Evolutionary conservation across 2,888 invertebrate genomes (phyloP).

Genomic region (Leptarthrus brevirostris): DNA sequence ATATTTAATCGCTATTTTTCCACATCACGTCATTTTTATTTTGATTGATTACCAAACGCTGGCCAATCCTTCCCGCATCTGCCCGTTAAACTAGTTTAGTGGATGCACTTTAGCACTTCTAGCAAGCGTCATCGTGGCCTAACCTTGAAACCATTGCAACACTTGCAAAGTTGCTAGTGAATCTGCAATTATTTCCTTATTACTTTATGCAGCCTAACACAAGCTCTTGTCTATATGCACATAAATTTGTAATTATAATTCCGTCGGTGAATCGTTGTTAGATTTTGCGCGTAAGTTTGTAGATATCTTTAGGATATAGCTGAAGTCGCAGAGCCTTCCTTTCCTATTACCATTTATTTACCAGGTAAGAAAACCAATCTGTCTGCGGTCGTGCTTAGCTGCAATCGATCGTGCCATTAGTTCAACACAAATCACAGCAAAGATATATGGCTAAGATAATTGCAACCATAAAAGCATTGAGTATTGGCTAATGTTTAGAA

Average conservation of each 20-base stretch:
- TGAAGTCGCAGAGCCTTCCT: too few species aligned
- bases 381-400: constrained; percentile 13
- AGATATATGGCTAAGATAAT: constrained; percentile 25
- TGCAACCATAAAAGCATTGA: background rate
- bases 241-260: constrained; percentile 42
- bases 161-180: constrained; percentile 31
- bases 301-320: too few species aligned
- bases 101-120: background rate
- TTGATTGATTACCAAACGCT: constrained; percentile 19
- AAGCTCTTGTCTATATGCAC: constrained; percentile 17
- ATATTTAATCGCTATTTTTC: constrained; percentile 23
- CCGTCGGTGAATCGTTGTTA: constrained; percentile 3
- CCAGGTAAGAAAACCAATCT: too few species aligned
- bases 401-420: constrained; percentile 16
- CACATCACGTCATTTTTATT: background rate
- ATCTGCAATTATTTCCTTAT: constrained; percentile 39
- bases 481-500: constrained; percentile 22
- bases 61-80: background rate
- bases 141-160: constrained; percentile 31
- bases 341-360: too few species aligned
- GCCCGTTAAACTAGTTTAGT: constrained; percentile 11
- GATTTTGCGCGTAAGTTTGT: background rate
- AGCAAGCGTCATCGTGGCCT: background rate
- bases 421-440: constrained; percentile 23
- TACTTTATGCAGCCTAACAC: background rate